Percentiles rank a stretch among this genome's conserved stretches.
These are phyloP conservation scores for Heliconius cydno DNA, from an alignment of 2,888 invertebrate species.

Conservation along the genomic window DNA sequence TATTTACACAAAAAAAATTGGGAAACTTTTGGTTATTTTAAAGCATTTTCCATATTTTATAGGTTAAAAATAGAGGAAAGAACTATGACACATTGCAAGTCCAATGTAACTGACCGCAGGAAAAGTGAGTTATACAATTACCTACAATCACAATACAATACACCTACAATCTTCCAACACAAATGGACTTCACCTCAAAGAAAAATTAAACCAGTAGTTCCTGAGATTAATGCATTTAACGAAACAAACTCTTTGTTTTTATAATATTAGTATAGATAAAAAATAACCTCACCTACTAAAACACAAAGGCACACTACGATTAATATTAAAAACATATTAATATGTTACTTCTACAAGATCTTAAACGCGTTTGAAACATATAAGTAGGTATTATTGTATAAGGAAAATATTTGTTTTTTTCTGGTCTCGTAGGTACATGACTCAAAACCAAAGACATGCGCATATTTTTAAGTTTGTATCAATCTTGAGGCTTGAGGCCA, in stretches of 20 bases:
- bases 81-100: no score
- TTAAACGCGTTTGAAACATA: neutral
- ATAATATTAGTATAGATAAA: neutral
- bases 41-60: no score
- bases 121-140: no score
- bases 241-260: neutral
- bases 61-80: no score
- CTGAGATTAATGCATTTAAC: neutral
- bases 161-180: no score
- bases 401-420: slow-evolving; percentile 7
- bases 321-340: slow-evolving; percentile 17
- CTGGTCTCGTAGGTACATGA: neutral
- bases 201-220: neutral
- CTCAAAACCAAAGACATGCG: neutral
- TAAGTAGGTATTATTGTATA: neutral
- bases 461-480: neutral
- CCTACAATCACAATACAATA: no score
- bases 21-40: no score
- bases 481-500: neutral
- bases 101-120: no score
- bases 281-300: neutral
- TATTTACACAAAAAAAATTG: no score
- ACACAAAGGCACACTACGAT: neutral
- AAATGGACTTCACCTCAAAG: no score
- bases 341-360: neutral